Conservation (phyloP, 1,140 invertebrate genomes). For the Teleogryllus occipitalis region DNA sequence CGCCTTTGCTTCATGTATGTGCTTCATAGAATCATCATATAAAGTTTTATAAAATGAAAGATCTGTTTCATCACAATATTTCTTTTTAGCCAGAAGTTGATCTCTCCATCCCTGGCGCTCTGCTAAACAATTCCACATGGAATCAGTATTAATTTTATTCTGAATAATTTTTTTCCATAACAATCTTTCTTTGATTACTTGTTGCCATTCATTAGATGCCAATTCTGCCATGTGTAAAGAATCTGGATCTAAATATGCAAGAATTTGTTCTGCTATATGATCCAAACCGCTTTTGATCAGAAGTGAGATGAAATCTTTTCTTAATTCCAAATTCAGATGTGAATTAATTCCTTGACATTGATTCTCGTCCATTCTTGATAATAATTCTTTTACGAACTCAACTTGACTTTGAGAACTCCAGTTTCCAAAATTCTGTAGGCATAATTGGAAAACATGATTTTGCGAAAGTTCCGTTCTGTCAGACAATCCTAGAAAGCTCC, state of each 20-base stretch:
- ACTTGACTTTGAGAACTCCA: conserved; percentile 92
- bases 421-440: conserved; percentile 78
- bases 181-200: conserved; percentile 96
- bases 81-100: background rate
- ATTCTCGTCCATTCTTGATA: conserved; percentile 96
- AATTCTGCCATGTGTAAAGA: conserved; percentile 89
- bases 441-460: conserved; percentile 43
- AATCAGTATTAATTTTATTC: conserved; percentile 87
- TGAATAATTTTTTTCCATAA: conserved; percentile 96
- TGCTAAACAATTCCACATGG: conserved; percentile 91
- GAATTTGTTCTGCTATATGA: conserved; percentile 94
- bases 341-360: conserved; percentile 97
- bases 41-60: background rate
- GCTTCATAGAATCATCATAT: background rate
- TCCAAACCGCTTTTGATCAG: conserved; percentile 87
- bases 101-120: conserved; percentile 89
- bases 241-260: conserved; percentile 92
- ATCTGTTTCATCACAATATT: background rate
- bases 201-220: conserved; percentile 95
- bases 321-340: conserved; percentile 73
- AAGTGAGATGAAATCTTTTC: no score
- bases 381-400: conserved; percentile 89
- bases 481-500: no score
- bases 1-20: conserved; percentile 76
- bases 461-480: no score